These are phyloP conservation scores for Periplaneta americana DNA, from an alignment of 1,140 invertebrate species.

Conservation along the genomic window DNA sequence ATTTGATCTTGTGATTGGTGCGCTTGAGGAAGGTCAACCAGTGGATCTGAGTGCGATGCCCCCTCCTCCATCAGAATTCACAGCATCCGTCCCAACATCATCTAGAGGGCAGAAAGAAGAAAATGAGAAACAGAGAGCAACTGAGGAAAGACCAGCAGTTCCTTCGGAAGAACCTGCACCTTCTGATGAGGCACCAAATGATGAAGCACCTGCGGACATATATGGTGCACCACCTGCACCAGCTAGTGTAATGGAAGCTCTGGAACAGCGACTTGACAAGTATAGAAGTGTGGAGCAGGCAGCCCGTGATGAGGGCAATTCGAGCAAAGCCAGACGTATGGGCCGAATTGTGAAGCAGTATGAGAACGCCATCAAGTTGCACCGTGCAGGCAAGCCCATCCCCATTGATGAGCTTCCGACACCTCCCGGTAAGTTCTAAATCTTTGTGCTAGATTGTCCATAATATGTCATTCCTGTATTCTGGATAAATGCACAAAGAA, in stretches of 20 bases:
- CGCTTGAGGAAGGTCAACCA: conserved; percentile 63
- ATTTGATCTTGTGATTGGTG: conserved; percentile 78
- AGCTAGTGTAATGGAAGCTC: conserved; percentile 64
- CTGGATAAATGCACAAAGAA: no score
- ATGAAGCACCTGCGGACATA: conserved; percentile 18
- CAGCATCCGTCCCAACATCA: not conserved
- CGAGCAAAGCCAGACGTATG: conserved; percentile 80
- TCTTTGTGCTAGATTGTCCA: no score
- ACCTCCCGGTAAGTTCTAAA: conserved; percentile 61
- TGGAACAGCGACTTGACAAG: conserved; percentile 76
- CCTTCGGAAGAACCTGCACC: not conserved
- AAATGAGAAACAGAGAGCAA: not conserved
- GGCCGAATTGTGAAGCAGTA: conserved; percentile 93
- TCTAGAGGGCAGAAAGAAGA: not conserved
- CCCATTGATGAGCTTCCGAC: conserved; percentile 79
- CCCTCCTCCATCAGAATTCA: conserved; percentile 47
- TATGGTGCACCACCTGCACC: conserved; percentile 37
- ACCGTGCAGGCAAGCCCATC: conserved; percentile 70
- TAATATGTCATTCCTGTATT: no score
- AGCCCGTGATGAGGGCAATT: conserved; percentile 73
- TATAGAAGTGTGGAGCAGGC: conserved; percentile 60
- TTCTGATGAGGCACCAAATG: not conserved
- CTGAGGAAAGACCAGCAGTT: not conserved
- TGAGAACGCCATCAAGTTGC: conserved; percentile 77
- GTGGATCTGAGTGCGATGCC: conserved; percentile 84